Conservation (phyloP, 2,888 invertebrate species). For the Lithosia quadra region DNA sequence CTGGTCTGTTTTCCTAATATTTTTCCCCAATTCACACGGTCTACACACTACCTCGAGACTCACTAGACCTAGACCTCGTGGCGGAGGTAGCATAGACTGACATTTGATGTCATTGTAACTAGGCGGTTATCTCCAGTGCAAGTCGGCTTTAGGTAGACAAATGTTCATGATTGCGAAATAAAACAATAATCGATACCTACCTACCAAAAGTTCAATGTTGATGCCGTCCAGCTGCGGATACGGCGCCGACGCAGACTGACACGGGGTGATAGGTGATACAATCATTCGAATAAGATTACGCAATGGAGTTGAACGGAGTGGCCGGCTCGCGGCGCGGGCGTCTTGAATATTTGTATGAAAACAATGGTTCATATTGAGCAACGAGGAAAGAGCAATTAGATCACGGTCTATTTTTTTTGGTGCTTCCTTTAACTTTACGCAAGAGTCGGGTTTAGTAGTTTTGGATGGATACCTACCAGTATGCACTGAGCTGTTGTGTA, state of each 20-base stretch:
- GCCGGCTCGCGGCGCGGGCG: not conserved
- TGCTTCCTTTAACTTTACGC: not conserved
- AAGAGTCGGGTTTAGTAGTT: not conserved
- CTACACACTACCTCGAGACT: no score
- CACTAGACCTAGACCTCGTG: no score
- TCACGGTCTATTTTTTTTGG: constrained; percentile 23
- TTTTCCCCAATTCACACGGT: no score
- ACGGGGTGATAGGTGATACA: not conserved
- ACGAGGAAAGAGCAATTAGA: constrained; percentile 38
- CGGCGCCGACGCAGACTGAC: no score
- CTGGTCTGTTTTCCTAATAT: no score
- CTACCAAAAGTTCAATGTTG: not conserved
- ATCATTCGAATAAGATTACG: not conserved
- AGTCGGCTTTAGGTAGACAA: not conserved
- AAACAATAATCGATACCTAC: not conserved
- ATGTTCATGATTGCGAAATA: not conserved
- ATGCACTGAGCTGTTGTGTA: no score
- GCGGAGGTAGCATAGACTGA: no score
- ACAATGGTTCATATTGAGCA: constrained; percentile 18
- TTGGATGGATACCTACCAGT: not conserved
- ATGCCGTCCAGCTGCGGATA: not conserved
- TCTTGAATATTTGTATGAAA: constrained; percentile 2
- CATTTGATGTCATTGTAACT: not conserved
- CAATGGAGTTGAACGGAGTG: not conserved
- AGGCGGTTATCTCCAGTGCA: not conserved